Evolutionary conservation across 2,797 vertebrate genomes (phyloP).

Genomic region (Pristis pectinata): DNA sequence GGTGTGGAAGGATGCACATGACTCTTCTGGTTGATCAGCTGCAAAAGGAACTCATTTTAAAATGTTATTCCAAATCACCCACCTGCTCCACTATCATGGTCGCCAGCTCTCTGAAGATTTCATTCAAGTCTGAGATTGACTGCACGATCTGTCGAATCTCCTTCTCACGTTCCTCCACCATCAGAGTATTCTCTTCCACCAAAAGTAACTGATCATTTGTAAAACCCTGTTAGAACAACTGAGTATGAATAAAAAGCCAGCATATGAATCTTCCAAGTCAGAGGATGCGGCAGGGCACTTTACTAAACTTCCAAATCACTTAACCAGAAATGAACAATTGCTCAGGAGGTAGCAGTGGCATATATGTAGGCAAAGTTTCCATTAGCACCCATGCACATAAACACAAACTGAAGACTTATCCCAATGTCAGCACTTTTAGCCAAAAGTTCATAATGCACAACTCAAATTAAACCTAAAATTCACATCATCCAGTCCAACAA

Average conservation of each 20-base stretch:
- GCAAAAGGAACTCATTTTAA: background rate
- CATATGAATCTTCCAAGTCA: background rate
- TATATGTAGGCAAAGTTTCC: too few relatives aligned
- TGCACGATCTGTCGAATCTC: conserved; percentile 91
- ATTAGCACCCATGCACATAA: too few relatives aligned
- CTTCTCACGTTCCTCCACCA: conserved; percentile 86
- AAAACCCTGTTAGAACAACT: conserved; percentile 68
- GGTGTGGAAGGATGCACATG: background rate
- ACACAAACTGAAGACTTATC: background rate
- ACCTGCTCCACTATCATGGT: conserved; percentile 77
- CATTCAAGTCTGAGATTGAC: conserved; percentile 93
- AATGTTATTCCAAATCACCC: conserved; percentile 29
- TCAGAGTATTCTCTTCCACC: conserved; percentile 79
- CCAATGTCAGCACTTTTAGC: background rate
- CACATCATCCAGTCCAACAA: too few relatives aligned
- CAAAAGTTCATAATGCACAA: background rate
- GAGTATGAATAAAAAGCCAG: background rate
- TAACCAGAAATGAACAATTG: background rate
- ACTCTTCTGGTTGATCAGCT: background rate
- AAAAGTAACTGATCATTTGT: conserved; percentile 84
- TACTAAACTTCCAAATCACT: background rate
- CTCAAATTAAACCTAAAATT: background rate
- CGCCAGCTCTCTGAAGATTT: conserved; percentile 88
- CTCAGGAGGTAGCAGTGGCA: too few relatives aligned
- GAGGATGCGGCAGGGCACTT: too few relatives aligned